Evolutionary conservation across 2,797 vertebrate species (phyloP), one percentile per base, ranked within the genome.

Genomic region (Avahi laniger): DNA sequence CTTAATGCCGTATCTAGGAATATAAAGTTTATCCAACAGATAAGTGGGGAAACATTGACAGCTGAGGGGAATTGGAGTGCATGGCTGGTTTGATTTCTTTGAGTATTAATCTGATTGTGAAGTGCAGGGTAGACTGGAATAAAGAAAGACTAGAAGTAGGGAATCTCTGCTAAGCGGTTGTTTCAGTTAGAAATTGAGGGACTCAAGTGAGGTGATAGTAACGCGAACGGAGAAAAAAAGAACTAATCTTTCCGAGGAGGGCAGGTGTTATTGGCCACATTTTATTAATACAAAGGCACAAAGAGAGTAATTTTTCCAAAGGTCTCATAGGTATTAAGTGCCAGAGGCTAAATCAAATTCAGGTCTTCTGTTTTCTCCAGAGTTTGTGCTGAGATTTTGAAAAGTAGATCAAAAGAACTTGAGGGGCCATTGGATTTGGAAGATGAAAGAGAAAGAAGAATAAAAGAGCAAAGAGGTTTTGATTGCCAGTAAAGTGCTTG

Each of bases 301-400:
- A 22, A 54, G 28, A 38, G 2, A 54, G 38, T 43, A 65, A 69
- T 78, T 90, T 85, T 22, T 41, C 15, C 50, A 81, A 76, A 65
- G 43, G 12, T 89, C 54, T 86, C 54, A 35, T 72, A 91, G 57
- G 22, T 93, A 28, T 41, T 72, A 82, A 88, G 46, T 61, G 5
- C 43, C 24, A 86, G 24, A 43, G 5, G 20, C 78, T 93, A 63
- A 61, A 80, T 79, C 52, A 91, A 67, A 69, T 54, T 24, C n/a
- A 73, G 8, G 13, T 89, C 28, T 75, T 79, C 59, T 54, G 52
- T 72, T 85, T 76, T 38, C 38, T 91, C 43, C 43, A 81, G 72
- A 92, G 52, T 76, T 84, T 92, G 6, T 43, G 30, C 54, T 78
- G 57, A 94, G 78, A 65, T 81, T 93, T 96, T 86, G 80, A 78